Base-by-base conservation (phyloP, 2,797 vertebrate genomes). In the Somateria mollissima region DNA sequence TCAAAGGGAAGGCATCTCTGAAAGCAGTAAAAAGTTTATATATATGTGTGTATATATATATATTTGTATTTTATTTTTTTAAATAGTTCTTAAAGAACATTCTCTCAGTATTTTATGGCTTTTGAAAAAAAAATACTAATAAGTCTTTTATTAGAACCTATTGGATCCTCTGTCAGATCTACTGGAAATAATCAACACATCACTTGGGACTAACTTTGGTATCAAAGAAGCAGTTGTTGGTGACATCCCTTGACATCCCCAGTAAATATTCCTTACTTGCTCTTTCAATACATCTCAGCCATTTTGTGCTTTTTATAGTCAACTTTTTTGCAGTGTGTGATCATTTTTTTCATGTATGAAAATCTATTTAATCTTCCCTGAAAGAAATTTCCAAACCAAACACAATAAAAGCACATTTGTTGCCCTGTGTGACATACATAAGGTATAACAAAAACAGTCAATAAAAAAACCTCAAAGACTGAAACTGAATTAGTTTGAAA, bases 351-450 rank as follows among this genome's bases (percentile, higher is more conserved):
- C 22, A n/a, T 49, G 21, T 86, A 60, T 75, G 15, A 57, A 43
- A 80, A 83, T 28, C 22, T 10, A 14, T n/a, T 45, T 34, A 90
- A 85, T 1, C 2, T 66, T 86, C 17, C 13, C 28, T 74, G 28
- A 58, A 62, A 11, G 16, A 76, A 61, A 36, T 39, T 73, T 77
- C 47, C 28, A 49, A 20, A 41, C 3, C 54, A 53, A 83, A 7
- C 12, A 51, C 11, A 32, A 11, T 3, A 39, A 24, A 83, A 41
- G 9, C 5, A 65, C 1, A 36, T 0, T 0, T 60, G 20, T 71
- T 89, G 14, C 36, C 32, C 12, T 74, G 28, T 10, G 7, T 51
- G 60, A 51, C 6, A 1, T 41, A 41, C 11, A 19, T 9, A 66
- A 61, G 65, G 60, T 8, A 62, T 32, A 15, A 49, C 41, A 88